Conservation (phyloP, 2,888 invertebrate species). For the Onchidella celtica region DNA sequence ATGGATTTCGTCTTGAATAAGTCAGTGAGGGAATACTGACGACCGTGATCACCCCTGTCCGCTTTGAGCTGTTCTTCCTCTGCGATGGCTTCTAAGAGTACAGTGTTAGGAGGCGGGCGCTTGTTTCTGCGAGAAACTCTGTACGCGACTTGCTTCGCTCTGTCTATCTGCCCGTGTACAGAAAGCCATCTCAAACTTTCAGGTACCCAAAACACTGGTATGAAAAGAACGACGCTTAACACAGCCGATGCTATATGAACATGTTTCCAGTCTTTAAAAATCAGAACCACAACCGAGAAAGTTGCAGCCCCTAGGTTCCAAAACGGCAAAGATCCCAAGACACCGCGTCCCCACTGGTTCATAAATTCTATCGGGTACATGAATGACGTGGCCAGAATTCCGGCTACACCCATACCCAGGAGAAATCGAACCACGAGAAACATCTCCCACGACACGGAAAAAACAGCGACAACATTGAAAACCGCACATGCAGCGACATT, state of each 20-base stretch:
- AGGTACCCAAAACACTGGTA: constrained; percentile 49
- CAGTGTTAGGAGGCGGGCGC: constrained; percentile 47
- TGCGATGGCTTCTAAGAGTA: not conserved
- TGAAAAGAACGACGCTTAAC: constrained; percentile 22
- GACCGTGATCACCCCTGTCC: not conserved
- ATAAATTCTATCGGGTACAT: constrained; percentile 54
- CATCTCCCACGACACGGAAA: constrained; percentile 64
- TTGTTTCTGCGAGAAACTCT: constrained; percentile 55
- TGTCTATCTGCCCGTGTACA: constrained; percentile 51
- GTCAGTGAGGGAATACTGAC: not conserved
- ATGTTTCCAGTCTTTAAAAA: constrained; percentile 51
- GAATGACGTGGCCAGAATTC: constrained; percentile 45
- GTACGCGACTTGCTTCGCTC: constrained; percentile 51
- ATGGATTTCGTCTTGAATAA: not conserved
- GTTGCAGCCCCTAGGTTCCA: constrained; percentile 52
- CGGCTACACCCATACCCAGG: constrained; percentile 51
- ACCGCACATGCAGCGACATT: constrained; percentile 50
- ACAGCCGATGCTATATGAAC: constrained; percentile 47
- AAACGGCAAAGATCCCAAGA: constrained; percentile 47
- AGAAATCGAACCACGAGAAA: constrained; percentile 60
- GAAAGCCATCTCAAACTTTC: constrained; percentile 60
- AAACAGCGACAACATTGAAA: constrained; percentile 58
- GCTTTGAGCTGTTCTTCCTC: constrained; percentile 12
- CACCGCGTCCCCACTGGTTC: constrained; percentile 42
- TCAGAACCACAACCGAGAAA: constrained; percentile 46